Evolutionary conservation across 2,888 invertebrate genomes (phyloP).

Genomic region (Margaritifera margaritifera): DNA sequence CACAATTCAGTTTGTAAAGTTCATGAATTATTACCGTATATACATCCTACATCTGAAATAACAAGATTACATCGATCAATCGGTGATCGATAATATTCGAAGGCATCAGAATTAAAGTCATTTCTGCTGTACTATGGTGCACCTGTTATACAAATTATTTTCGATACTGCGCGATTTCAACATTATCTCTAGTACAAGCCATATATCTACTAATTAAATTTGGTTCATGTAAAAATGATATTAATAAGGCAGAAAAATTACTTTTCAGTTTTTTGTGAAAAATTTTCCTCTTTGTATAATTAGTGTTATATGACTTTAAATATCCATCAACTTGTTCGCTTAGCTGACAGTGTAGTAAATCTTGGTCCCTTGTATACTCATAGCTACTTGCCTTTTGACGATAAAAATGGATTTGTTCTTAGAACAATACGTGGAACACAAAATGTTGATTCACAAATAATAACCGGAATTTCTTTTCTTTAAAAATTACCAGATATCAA

Average conservation of each 20-base stretch:
- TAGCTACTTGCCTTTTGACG: constrained; percentile 19
- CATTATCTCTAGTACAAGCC: constrained; percentile 2
- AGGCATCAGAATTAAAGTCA: constrained; percentile 10
- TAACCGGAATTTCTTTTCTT: constrained; percentile 18
- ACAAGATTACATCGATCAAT: constrained; percentile 4
- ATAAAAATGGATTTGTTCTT: constrained; percentile 16
- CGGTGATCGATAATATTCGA: constrained; percentile 12
- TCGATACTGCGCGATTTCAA: not conserved
- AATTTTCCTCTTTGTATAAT: constrained; percentile 3
- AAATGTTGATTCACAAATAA: constrained; percentile 16
- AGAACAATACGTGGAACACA: constrained; percentile 20
- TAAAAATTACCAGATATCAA: constrained; percentile 22
- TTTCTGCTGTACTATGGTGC: constrained; percentile 3
- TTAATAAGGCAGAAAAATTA: too few species aligned
- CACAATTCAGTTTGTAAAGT: not conserved
- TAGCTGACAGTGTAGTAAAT: constrained; percentile 17
- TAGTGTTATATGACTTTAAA: constrained; percentile 14
- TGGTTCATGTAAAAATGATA: not conserved
- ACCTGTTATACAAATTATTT: constrained; percentile 2
- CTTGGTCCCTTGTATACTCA: constrained; percentile 22
- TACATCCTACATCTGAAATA: constrained; percentile 3
- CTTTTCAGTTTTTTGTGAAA: not conserved
- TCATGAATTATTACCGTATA: constrained; percentile 1
- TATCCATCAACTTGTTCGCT: constrained; percentile 15
- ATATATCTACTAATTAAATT: not conserved